Evolutionary conservation across 2,888 invertebrate species (phyloP).

Genomic region (Graphium colonna): DNA sequence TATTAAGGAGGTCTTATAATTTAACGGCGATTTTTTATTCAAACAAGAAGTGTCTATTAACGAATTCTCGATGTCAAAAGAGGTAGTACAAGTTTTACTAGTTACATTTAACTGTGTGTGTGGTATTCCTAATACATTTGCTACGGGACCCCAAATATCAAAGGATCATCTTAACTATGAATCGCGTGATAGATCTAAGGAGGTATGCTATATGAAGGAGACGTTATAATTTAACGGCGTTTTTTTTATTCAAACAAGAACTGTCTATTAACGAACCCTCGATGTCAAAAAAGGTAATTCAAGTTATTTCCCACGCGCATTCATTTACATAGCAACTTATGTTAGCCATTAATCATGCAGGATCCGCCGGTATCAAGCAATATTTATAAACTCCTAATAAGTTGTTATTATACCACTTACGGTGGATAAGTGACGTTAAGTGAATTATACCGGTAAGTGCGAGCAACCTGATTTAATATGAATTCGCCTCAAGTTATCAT

Average conservation of each 20-base stretch:
- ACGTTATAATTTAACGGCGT: neutral
- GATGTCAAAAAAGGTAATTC: neutral
- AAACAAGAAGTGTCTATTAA: neutral
- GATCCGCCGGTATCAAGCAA: constrained; percentile 41
- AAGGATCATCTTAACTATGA: too few relatives aligned
- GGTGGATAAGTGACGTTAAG: constrained; percentile 64
- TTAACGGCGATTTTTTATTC: neutral
- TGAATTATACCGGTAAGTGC: constrained; percentile 56
- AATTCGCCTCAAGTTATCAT: constrained; percentile 72
- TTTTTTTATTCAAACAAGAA: neutral
- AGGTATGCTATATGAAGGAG: neutral
- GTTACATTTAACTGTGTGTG: too few relatives aligned
- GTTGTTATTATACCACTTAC: constrained; percentile 53
- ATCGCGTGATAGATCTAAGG: neutral
- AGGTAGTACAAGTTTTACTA: too few relatives aligned
- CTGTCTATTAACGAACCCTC: neutral
- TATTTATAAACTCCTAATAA: constrained; percentile 55
- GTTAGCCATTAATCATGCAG: constrained; percentile 20
- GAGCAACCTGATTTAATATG: constrained; percentile 60
- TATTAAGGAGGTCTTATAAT: neutral
- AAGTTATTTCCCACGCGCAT: constrained; percentile 13
- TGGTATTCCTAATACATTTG: too few relatives aligned
- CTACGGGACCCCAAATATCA: too few relatives aligned
- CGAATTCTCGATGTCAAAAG: neutral
- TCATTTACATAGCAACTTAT: constrained; percentile 10